Base-by-base conservation (phyloP, 1,140 invertebrate species). In the Daktulosphaira vitifoliae region DNA sequence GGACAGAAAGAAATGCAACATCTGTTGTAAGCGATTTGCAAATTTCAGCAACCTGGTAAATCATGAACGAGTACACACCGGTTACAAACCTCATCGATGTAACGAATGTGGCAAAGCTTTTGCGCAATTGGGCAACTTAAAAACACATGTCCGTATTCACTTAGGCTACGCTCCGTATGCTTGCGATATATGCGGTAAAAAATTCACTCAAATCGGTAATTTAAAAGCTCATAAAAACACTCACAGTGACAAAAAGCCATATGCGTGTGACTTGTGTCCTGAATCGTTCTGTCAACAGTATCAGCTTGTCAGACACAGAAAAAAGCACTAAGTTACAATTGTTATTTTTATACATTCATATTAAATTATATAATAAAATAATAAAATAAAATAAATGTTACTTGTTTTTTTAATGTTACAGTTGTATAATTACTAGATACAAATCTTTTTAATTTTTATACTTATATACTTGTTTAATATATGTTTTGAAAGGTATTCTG, bases 21-120 rank as follows among this genome's bases (percentile, higher is more conserved):
- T 74, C 44, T 80, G 79, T 67, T 62, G 67, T 8, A 87, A 87
- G 70, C 80, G 81, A 0, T 88, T 86, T 70, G 84, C 83, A 0
- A 75, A 78, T 42, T 78, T 79, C 64, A 80, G 78, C 49, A 77
- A 82, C 50, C 69, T 84, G 33, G 72, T 77, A 66, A 71, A 85
- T 8, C 87, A 90, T 75, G 74, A 87, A 39, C 76, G 81, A 2
- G 83, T 84, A 33, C 86, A 88, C 72, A 85, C 84, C 1, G 85
- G 85, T 11, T 85, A 89, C 71, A 80, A 84, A 56, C 84, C 84
- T 2, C 88, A 81, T 70, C 80, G 81, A 25, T 90, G 88, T 70
- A 80, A 83, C 66, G 73, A 85, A 1, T 89, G 87, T 71, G 84
- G 83, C 0, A 87, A 85, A 71, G 81, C 59, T 8, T 72, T 72